Evolutionary conservation across 2,113 vertebrate species (phyloP), one percentile per base, ranked within the genome.

Genomic region (Oryzias woworae): DNA sequence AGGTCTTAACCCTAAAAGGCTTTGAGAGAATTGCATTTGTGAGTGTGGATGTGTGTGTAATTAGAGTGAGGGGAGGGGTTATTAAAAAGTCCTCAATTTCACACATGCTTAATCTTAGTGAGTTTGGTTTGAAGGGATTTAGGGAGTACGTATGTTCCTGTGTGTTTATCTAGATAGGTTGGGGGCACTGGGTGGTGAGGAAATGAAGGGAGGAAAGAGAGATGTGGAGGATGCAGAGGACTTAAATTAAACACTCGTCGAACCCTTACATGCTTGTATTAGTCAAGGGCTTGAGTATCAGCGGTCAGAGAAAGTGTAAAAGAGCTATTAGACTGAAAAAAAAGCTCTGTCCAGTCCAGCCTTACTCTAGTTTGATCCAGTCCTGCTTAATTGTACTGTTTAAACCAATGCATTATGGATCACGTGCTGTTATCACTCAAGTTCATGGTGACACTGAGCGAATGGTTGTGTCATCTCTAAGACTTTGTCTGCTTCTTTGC

Each of bases 21-120:
- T 47, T 18, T 13, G 31, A 13, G 16, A 55, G 51, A 62, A 74
- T 71, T 66, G 75, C 61, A 73, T 71, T 69, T 73, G 62, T 58
- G 46, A 31, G 47, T 51, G 65, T 64, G 26, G 2, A 28, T 28
- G 65, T 47, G 62, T 55, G 49, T 48, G 16, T 20, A n/a, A 60
- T 56, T 66, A 73, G 68, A 55, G 68, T 48, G 63, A 62, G 73
- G 28, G 76, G 64, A 80, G 69, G 92, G 92, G 94, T 93, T 93
- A 94, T 95, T 92, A 92, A 91, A 94, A 94, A 95, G 93, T 94
- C 94, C 94, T 96, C 94, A 96, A 96, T 98, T 98, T 98, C 96
- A 96, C 96, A 96, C 94, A 94, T 95, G 95, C 94, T 96, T 97
- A 96, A 93, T 96, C 94, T 94, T 94, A 94, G 95, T 94, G 93